Conservation (phyloP, 2,888 invertebrate genomes). For the Bombylius discolor region DNA sequence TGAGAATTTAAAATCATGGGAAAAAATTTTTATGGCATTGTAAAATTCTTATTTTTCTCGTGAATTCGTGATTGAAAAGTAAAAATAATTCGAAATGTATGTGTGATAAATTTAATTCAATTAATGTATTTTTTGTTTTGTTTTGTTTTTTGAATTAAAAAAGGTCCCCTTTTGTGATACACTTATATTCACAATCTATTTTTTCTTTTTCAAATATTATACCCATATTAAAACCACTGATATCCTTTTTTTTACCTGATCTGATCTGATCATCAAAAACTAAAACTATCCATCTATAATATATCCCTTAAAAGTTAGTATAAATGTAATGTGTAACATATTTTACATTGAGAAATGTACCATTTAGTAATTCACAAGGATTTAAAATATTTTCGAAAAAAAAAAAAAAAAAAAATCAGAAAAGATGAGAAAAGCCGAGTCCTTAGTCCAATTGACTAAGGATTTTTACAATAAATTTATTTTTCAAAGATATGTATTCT, state of each 20-base stretch:
- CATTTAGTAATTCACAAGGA: background rate
- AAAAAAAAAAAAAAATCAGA: too few species aligned
- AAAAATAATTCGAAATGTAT: background rate
- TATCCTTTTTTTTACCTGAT: background rate
- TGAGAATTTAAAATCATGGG: background rate
- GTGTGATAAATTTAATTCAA: background rate
- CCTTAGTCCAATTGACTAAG: too few species aligned
- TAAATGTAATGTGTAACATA: background rate
- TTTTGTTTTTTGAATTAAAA: background rate
- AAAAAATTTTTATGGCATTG: background rate
- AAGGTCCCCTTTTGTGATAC: background rate
- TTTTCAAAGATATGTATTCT: too few species aligned
- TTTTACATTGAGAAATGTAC: background rate
- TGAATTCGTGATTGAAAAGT: too few species aligned
- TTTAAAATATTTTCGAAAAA: background rate
- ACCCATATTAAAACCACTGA: too few species aligned
- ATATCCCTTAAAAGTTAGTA: background rate
- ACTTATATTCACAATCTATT: too few species aligned
- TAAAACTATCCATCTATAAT: background rate
- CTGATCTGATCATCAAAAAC: background rate
- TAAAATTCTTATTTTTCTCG: background rate
- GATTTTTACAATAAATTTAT: too few species aligned
- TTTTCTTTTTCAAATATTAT: too few species aligned
- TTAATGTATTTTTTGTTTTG: background rate
- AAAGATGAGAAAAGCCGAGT: background rate